These are phyloP conservation scores for Melanostoma scalare DNA, from an alignment of 2,888 invertebrate genomes.

Conservation along the genomic window DNA sequence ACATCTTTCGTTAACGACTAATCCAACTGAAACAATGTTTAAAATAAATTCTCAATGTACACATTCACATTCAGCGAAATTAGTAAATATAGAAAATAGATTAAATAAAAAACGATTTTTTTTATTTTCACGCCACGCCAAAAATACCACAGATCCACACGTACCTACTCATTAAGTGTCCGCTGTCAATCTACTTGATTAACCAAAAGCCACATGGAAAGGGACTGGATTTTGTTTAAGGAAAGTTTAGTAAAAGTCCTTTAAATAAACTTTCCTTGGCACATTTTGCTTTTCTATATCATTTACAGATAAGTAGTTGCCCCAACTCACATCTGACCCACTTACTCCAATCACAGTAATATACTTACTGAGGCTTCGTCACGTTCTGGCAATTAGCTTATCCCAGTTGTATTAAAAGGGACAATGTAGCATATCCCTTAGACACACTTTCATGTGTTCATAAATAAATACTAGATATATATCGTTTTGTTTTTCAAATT, in stretches of 20 bases:
- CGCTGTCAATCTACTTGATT: slow-evolving; percentile 18
- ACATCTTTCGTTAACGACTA: no score
- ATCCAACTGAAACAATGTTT: no score
- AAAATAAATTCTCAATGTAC: no score
- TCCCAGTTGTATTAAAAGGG: slow-evolving; percentile 32
- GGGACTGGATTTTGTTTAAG: slow-evolving; percentile 51
- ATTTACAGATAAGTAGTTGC: slow-evolving; percentile 55
- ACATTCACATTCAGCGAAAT: no score
- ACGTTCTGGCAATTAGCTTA: slow-evolving; percentile 71
- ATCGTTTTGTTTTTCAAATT: slow-evolving; percentile 23
- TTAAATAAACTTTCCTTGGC: slow-evolving; percentile 2
- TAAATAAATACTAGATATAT: slow-evolving; percentile 48
- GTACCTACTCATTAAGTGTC: not conserved
- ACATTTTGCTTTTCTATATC: slow-evolving; percentile 57
- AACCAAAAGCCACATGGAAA: slow-evolving; percentile 54
- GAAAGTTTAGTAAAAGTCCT: slow-evolving; percentile 13
- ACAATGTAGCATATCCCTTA: not conserved
- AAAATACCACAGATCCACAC: not conserved
- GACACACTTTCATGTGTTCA: not conserved
- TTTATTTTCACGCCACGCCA: no score
- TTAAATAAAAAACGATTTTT: no score
- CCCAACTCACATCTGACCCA: slow-evolving; percentile 51
- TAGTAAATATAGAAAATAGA: no score
- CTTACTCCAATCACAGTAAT: slow-evolving; percentile 27
- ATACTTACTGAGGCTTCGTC: slow-evolving; percentile 61